Evolutionary conservation across 1,140 invertebrate species (phyloP).

Genomic region (Drosophila sulfurigaster): DNA sequence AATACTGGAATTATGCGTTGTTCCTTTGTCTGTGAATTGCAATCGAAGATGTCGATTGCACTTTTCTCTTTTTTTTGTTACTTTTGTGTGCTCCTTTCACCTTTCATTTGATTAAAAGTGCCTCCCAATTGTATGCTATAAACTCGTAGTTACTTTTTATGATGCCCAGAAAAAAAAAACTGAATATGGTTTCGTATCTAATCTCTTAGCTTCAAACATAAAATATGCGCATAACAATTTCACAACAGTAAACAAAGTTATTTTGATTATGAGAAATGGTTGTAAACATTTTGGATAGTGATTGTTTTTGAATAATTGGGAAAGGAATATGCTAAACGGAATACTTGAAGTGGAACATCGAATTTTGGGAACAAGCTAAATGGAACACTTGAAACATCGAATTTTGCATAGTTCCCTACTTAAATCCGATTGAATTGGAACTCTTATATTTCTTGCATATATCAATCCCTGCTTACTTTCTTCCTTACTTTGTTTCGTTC

Average conservation of each 20-base stretch:
- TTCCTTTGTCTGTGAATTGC: conserved; percentile 28
- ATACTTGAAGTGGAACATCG: neutral
- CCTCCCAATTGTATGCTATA: conserved; percentile 16
- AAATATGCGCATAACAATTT: neutral
- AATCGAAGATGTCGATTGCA: conserved; percentile 15
- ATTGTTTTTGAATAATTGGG: too few species aligned
- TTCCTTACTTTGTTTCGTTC: too few species aligned
- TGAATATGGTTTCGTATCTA: too few species aligned
- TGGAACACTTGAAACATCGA: too few species aligned
- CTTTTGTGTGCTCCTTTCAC: neutral
- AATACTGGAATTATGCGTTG: conserved; percentile 55
- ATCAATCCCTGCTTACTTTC: too few species aligned
- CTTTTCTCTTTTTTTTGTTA: neutral
- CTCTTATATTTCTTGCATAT: too few species aligned
- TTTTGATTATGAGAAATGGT: neutral
- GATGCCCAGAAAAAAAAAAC: neutral
- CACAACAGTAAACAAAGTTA: too few species aligned
- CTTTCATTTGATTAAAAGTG: conserved; percentile 31
- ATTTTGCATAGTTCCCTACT: too few species aligned
- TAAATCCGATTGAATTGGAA: too few species aligned
- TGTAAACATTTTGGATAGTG: neutral
- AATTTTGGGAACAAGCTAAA: too few species aligned
- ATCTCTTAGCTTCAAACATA: neutral
- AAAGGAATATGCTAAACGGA: too few species aligned
- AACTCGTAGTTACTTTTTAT: conserved; percentile 13